A percentile compares a stretch with the other conserved stretches of the same genome.
phyloP scores from a whole-genome alignment of 1,140 invertebrate genomes.

The Dinothrombium tinctorium region DNA sequence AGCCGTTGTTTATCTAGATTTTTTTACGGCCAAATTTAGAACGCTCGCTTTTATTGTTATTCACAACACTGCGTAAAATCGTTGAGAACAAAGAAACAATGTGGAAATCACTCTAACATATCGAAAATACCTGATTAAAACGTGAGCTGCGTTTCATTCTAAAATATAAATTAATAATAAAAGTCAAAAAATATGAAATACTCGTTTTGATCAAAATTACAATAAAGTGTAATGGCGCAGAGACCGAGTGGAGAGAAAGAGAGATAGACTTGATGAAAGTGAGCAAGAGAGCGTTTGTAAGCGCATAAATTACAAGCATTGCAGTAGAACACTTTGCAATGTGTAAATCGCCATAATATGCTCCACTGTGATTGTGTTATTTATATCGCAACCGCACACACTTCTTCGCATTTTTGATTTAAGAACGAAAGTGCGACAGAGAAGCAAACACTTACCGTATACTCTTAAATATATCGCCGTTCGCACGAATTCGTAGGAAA shows the following conservation, averaged over 20 bases:
- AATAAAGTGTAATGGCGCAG: background rate
- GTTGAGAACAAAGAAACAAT: too few relatives aligned
- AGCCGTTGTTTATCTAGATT: too few relatives aligned
- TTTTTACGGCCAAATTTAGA: too few relatives aligned
- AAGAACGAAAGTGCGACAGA: background rate
- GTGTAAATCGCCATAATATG: background rate
- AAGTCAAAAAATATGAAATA: too few relatives aligned
- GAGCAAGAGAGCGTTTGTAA: background rate
- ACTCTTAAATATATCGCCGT: slow-evolving; percentile 76
- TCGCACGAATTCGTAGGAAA: slow-evolving; percentile 82
- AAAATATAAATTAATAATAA: too few relatives aligned
- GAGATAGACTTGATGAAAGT: background rate
- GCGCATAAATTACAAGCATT: background rate
- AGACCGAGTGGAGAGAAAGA: background rate
- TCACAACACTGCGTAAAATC: too few relatives aligned
- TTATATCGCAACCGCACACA: background rate
- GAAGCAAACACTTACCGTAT: slow-evolving; percentile 66
- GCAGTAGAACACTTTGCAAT: background rate
- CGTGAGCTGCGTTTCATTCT: too few relatives aligned
- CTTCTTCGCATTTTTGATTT: background rate
- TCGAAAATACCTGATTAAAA: too few relatives aligned
- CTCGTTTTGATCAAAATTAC: too few relatives aligned
- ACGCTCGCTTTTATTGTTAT: too few relatives aligned
- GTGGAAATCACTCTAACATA: too few relatives aligned
- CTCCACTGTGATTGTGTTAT: background rate